Conservation (phyloP, 2,888 invertebrate species). For the Clitarchus hookeri region DNA sequence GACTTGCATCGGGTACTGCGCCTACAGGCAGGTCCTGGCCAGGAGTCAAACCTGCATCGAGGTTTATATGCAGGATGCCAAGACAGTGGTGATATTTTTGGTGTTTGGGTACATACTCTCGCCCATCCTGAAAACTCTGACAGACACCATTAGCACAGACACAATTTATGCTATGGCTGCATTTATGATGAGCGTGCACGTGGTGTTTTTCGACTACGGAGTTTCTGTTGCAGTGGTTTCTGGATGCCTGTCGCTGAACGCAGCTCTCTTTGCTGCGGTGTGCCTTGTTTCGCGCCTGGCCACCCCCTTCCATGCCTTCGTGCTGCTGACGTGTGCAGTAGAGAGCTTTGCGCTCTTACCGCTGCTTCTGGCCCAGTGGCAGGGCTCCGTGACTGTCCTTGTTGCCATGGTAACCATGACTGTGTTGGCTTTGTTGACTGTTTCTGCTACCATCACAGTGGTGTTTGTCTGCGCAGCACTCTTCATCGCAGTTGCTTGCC, state of each 20-base stretch:
- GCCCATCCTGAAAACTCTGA: conserved; percentile 90
- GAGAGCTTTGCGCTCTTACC: conserved; percentile 90
- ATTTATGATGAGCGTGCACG: conserved; percentile 83
- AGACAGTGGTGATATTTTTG: conserved; percentile 80
- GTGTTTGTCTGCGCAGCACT: conserved; percentile 65
- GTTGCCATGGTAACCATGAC: conserved; percentile 60
- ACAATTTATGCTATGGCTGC: conserved; percentile 94
- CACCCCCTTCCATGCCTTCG: conserved; percentile 84
- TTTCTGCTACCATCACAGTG: conserved; percentile 63
- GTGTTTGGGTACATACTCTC: conserved; percentile 88
- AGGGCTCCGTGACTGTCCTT: conserved; percentile 61
- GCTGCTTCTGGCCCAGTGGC: conserved; percentile 68
- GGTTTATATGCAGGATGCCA: conserved; percentile 63
- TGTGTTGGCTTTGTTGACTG: conserved; percentile 52
- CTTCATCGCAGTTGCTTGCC: conserved; percentile 74
- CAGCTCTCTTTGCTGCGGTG: conserved; percentile 92
- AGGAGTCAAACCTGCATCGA: conserved; percentile 31
- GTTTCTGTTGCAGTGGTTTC: conserved; percentile 86
- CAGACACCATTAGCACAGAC: conserved; percentile 96
- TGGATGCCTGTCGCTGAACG: conserved; percentile 89
- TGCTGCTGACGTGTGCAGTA: conserved; percentile 86
- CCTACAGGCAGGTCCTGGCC: conserved; percentile 53
- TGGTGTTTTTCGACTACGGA: conserved; percentile 93
- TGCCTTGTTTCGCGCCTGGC: conserved; percentile 91
- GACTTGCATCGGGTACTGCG: conserved; percentile 66